Evolutionary conservation across 2,797 vertebrate genomes (phyloP).

Genomic region (Pogoniulus pusillus): DNA sequence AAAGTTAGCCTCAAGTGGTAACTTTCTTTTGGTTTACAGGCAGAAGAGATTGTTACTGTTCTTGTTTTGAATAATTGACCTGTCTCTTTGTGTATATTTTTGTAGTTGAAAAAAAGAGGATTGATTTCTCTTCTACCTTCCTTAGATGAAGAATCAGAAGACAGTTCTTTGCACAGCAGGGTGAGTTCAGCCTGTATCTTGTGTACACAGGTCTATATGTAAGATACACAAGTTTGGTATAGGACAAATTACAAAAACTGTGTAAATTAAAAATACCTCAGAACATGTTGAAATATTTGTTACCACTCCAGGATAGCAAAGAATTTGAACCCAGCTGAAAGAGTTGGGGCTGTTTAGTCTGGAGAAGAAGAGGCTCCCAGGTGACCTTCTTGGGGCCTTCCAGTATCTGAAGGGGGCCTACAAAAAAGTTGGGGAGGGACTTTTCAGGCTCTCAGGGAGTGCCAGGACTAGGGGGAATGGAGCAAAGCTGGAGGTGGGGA

Average conservation of each 20-base stretch:
- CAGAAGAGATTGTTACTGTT: not conserved
- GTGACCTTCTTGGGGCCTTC: too few species aligned
- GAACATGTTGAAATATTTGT: not conserved
- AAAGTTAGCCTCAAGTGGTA: not conserved
- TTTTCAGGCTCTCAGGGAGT: too few species aligned
- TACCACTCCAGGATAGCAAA: not conserved
- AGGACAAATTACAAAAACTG: not conserved
- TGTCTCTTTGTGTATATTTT: not conserved
- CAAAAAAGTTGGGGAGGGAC: too few species aligned
- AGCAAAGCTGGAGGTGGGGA: too few species aligned
- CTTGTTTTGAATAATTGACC: not conserved
- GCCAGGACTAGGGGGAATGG: too few species aligned
- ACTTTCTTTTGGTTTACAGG: not conserved
- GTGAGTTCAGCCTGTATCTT: conserved; percentile 54
- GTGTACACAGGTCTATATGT: not conserved
- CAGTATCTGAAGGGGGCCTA: too few species aligned
- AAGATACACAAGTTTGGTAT: not conserved
- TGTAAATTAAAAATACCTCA: not conserved
- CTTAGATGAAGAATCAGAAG: conserved; percentile 77
- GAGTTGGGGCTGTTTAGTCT: too few species aligned
- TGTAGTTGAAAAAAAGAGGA: conserved; percentile 70
- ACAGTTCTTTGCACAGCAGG: conserved; percentile 62
- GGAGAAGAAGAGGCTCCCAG: too few species aligned
- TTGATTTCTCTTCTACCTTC: conserved; percentile 72
- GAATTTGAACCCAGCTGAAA: not conserved